Evolutionary conservation across 1,140 invertebrate species (phyloP).

Genomic region (Drosophila sp.): DNA sequence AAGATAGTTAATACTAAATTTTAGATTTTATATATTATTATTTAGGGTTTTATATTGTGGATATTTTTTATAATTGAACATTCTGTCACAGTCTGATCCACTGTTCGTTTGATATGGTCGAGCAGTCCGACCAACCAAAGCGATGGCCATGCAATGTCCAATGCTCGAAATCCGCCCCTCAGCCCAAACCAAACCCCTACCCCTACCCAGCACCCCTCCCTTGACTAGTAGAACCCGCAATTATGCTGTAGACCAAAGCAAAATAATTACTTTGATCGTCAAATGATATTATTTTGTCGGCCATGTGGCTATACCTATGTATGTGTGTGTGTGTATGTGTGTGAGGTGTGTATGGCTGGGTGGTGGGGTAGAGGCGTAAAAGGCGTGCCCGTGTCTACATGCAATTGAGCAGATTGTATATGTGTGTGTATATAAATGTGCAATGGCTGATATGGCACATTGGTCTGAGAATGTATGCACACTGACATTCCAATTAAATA

Average conservation of each 20-base stretch:
- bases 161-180: conserved; percentile 52
- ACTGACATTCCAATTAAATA: not conserved
- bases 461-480: conserved; percentile 15
- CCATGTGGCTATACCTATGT: conserved; percentile 46
- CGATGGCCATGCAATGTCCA: conserved; percentile 63
- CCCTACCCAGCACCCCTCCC: not conserved
- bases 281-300: conserved; percentile 82
- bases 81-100: conserved; percentile 25
- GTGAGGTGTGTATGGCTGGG: conserved; percentile 26
- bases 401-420: conserved; percentile 49
- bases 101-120: conserved; percentile 42
- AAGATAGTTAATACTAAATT: no score
- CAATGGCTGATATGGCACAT: conserved; percentile 46
- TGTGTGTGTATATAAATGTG: conserved; percentile 30
- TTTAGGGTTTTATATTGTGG: not conserved
- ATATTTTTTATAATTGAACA: not conserved
- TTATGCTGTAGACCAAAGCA: conserved; percentile 82
- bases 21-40: not conserved
- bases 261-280: conserved; percentile 83
- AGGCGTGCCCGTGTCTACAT: conserved; percentile 46
- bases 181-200: conserved; percentile 20
- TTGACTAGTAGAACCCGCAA: conserved; percentile 58
- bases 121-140: conserved; percentile 62
- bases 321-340: conserved; percentile 32
- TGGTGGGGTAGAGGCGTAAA: conserved; percentile 29